A percentile compares a stretch with the other conserved stretches of the same genome.
Conservation (phyloP, 2,113 vertebrate species). For the Corythornis madagascariensis region DNA sequence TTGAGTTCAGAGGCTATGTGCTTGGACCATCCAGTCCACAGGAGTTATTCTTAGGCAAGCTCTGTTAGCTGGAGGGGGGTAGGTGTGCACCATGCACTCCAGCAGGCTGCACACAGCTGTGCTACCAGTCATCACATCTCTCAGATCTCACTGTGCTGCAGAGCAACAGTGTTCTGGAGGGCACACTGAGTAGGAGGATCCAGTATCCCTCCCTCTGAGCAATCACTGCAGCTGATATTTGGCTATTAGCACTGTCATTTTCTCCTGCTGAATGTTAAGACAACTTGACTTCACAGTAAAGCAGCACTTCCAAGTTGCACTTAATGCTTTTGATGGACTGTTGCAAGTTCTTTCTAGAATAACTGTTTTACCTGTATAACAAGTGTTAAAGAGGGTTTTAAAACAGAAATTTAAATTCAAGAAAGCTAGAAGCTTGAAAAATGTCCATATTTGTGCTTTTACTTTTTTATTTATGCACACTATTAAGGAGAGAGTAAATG, state of each 20-base stretch:
- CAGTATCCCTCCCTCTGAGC: background rate
- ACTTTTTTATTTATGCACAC: background rate
- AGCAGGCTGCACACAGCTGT: background rate
- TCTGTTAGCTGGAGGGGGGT: background rate
- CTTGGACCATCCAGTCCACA: background rate
- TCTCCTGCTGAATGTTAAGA: background rate
- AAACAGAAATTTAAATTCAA: background rate
- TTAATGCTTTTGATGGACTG: background rate
- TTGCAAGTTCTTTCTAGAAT: background rate
- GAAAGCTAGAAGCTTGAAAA: background rate
- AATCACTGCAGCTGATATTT: background rate
- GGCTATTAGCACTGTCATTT: background rate
- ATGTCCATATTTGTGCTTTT: rapidly evolving
- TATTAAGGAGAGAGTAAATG: background rate
- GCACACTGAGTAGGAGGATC: background rate
- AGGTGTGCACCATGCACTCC: background rate
- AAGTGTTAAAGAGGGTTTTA: background rate
- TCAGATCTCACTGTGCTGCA: background rate
- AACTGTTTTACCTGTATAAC: background rate
- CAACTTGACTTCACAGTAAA: background rate
- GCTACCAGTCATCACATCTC: background rate
- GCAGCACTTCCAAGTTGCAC: background rate
- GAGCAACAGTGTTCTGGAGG: background rate
- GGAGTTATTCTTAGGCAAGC: background rate
- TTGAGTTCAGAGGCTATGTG: background rate